phyloP scores from a whole-genome alignment of 2,113 vertebrate genomes.

The Trichechus manatus region DNA sequence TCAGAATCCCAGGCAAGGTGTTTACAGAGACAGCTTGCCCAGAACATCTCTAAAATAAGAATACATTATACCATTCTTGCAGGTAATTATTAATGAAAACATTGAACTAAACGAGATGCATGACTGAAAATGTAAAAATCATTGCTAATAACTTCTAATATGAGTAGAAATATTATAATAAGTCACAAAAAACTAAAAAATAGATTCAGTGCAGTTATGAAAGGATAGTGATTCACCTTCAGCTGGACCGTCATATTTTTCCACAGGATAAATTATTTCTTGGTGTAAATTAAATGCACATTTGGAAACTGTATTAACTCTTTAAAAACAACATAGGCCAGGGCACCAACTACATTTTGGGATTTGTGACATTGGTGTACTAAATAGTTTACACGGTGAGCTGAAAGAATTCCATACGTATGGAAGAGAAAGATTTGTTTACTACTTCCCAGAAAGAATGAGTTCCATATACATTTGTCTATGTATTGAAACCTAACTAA shows the following conservation, averaged over 20 bases:
- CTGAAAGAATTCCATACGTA: background rate
- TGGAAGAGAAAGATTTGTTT: background rate
- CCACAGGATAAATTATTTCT: background rate
- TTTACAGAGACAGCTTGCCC: background rate
- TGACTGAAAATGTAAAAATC: background rate
- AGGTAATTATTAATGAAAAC: background rate
- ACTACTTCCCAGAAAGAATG: background rate
- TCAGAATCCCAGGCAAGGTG: background rate
- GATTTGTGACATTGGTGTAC: background rate
- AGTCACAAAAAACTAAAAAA: background rate
- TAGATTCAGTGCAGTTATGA: background rate
- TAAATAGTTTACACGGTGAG: background rate
- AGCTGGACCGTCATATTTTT: background rate
- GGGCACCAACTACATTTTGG: background rate
- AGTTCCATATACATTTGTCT: background rate
- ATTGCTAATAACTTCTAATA: background rate
- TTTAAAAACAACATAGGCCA: background rate
- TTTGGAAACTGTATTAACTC: background rate
- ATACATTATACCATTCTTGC: background rate
- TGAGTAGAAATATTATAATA: background rate
- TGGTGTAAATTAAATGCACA: background rate
- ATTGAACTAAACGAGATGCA: background rate
- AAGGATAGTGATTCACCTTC: background rate
- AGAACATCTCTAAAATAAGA: conserved; percentile 36
- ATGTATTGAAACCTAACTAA: background rate